Percentiles rank a stretch among this genome's conserved stretches.
Conservation (phyloP, 2,888 invertebrate genomes). For the Yponomeuta plumbellus region DNA sequence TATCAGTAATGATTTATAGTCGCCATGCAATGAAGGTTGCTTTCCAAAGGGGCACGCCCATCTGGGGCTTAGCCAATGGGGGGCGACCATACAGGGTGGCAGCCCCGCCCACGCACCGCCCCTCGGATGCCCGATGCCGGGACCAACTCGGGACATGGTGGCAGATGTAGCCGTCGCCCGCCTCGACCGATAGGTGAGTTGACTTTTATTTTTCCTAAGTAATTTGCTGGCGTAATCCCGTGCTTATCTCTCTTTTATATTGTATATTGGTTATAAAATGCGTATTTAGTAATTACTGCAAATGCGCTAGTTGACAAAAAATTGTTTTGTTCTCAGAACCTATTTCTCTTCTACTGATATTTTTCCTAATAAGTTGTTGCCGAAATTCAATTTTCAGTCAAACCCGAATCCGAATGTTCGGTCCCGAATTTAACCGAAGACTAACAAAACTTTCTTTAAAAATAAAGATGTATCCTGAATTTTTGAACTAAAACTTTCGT, state of each 20-base stretch:
- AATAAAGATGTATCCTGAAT: too few relatives aligned
- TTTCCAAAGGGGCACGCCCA: neutral
- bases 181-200: neutral
- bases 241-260: neutral
- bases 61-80: neutral
- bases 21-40: neutral
- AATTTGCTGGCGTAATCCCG: neutral
- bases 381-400: too few relatives aligned
- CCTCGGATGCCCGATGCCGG: neutral
- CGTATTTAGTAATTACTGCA: neutral
- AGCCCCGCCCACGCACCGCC: neutral
- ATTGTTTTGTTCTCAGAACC: too few relatives aligned
- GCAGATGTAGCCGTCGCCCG: neutral
- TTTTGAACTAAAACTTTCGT: too few relatives aligned
- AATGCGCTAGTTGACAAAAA: neutral
- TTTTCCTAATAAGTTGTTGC: too few relatives aligned
- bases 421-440: too few relatives aligned
- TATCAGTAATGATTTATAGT: neutral
- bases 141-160: neutral
- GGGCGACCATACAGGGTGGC: neutral
- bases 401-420: too few relatives aligned
- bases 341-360: too few relatives aligned
- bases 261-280: neutral
- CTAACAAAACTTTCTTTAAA: too few relatives aligned
- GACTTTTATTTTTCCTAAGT: neutral